Evolutionary conservation across 2,797 vertebrate genomes (phyloP).

Genomic region (Falco concolor): DNA sequence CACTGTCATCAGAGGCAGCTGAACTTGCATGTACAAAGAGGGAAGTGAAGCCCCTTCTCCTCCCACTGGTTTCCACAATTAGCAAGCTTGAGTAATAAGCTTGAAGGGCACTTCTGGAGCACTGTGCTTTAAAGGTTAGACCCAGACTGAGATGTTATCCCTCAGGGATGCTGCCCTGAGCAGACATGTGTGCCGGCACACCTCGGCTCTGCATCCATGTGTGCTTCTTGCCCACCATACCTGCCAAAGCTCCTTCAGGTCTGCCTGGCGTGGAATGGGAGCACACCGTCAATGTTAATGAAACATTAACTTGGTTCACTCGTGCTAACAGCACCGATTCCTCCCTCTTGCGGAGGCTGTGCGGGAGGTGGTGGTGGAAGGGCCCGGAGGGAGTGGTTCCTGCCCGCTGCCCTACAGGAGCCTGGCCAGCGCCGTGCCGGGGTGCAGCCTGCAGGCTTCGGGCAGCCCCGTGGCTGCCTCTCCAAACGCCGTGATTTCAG

Average conservation of each 20-base stretch:
- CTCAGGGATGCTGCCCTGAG: not conserved
- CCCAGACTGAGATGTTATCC: not conserved
- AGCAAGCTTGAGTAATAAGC: not conserved
- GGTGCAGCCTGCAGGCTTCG: not conserved
- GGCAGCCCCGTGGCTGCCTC: not conserved
- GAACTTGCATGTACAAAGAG: not conserved
- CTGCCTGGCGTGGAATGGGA: not conserved
- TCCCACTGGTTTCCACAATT: not conserved
- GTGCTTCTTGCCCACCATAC: not conserved
- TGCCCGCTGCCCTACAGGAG: not conserved
- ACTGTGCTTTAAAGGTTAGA: not conserved
- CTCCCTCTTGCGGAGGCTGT: not conserved
- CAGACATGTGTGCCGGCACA: not conserved
- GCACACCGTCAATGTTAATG: not conserved
- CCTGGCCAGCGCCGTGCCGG: rapidly evolving
- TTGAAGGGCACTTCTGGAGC: not conserved
- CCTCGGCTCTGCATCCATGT: not conserved
- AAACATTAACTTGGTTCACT: not conserved
- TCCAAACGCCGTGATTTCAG: not conserved
- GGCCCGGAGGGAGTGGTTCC: not conserved
- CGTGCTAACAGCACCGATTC: not conserved
- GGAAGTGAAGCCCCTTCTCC: not conserved
- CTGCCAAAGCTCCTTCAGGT: not conserved
- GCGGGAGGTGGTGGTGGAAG: not conserved
- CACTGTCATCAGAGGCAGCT: not conserved